Percentiles rank a stretch among this genome's conserved stretches.
phyloP scores from a whole-genome alignment of 2,888 invertebrate species.

The Aricia artaxerxes region DNA sequence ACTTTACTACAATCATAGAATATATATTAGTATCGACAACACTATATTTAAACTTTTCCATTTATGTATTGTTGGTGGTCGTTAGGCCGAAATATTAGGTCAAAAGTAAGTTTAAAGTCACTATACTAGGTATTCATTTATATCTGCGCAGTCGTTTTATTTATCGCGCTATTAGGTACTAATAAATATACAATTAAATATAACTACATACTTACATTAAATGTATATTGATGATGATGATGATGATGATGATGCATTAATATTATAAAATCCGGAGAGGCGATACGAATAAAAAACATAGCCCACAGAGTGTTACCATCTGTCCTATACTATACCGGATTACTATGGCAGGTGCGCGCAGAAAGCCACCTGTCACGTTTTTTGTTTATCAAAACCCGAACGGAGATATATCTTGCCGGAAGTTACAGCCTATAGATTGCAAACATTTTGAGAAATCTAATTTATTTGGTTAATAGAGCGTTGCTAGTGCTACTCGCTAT shows the following conservation, averaged over 20 bases:
- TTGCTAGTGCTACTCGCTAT: neutral
- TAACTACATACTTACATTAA: neutral
- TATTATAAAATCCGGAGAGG: constrained; percentile 14
- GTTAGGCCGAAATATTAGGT: no score
- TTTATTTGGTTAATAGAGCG: neutral
- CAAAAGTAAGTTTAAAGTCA: no score
- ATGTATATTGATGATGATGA: neutral
- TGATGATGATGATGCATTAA: constrained; percentile 12
- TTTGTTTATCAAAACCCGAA: constrained; percentile 51
- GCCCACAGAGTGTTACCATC: constrained; percentile 48
- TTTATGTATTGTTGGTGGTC: no score
- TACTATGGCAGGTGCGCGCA: constrained; percentile 57
- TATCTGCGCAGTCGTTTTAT: no score
- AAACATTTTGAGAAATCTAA: constrained; percentile 22
- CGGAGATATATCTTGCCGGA: constrained; percentile 47
- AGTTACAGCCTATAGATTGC: constrained; percentile 36
- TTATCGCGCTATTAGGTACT: no score
- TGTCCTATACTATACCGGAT: constrained; percentile 50
- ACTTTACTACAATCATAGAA: no score
- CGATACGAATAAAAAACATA: constrained; percentile 23
- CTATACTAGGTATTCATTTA: no score
- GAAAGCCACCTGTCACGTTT: constrained; percentile 68
- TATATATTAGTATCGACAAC: no score
- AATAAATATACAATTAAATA: no score
- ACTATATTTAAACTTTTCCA: no score